A percentile compares a stretch with the other conserved stretches of the same genome.
phyloP scores from a whole-genome alignment of 2,113 vertebrate species.

The Gymnocephalus cernua region DNA sequence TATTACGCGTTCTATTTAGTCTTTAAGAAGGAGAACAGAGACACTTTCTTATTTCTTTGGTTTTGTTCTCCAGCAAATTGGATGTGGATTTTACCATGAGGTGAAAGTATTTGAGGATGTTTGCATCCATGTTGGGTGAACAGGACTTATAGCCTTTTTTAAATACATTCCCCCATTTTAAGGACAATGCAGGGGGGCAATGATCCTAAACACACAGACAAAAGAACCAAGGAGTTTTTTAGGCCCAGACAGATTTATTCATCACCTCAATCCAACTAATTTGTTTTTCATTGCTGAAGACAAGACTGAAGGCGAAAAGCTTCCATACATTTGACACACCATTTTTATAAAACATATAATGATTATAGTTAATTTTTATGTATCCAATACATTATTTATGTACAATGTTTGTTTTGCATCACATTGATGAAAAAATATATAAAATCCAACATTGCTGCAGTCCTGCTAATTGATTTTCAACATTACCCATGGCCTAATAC shows the following conservation, averaged over 20 bases:
- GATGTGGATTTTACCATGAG: background rate
- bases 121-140: background rate
- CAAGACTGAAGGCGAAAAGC: background rate
- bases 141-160: background rate
- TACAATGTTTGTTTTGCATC: no score
- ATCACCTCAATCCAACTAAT: background rate
- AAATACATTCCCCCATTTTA: background rate
- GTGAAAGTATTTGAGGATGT: background rate
- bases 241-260: background rate
- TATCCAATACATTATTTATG: no score
- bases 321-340: background rate
- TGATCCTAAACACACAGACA: background rate
- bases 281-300: background rate
- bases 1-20: background rate
- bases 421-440: background rate
- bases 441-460: background rate
- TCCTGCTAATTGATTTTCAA: background rate
- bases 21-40: background rate
- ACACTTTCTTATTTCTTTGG: constrained; percentile 1
- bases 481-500: background rate
- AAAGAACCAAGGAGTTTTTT: background rate
- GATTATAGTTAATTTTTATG: no score
- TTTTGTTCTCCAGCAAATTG: background rate
- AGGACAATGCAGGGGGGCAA: background rate
- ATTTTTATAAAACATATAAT: no score